These are phyloP conservation scores for Psammodynastes pulverulentus DNA, from an alignment of 2,113 vertebrate species.

Conservation along the genomic window DNA sequence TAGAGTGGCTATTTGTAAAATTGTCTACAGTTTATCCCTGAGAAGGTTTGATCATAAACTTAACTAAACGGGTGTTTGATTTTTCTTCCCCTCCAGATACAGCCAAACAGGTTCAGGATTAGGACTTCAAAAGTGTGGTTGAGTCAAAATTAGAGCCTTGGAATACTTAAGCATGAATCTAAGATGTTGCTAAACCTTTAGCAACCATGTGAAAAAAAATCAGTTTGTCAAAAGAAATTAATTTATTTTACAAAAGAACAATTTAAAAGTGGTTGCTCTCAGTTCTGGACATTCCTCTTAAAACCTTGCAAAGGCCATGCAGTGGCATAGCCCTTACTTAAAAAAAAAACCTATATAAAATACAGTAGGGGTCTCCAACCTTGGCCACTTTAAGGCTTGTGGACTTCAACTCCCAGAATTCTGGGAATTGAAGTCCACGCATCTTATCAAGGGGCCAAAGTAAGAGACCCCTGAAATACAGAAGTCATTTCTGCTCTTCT, in stretches of 20 bases:
- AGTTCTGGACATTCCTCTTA: background rate
- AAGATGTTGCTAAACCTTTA: background rate
- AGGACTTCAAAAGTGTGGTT: background rate
- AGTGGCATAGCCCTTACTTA: background rate
- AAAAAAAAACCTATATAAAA: background rate
- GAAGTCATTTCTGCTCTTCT: background rate
- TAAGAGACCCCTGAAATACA: background rate
- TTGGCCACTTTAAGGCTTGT: background rate
- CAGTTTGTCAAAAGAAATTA: background rate
- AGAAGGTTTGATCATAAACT: background rate
- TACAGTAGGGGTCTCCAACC: background rate
- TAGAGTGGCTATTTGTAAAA: background rate
- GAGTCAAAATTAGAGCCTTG: background rate
- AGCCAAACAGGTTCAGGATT: background rate
- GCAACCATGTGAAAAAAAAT: background rate
- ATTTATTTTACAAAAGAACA: constrained; percentile 28
- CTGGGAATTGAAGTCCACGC: background rate
- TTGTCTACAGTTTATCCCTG: background rate
- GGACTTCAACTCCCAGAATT: background rate
- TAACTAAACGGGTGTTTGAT: background rate
- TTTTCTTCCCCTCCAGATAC: background rate
- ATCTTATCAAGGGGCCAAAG: too few species aligned
- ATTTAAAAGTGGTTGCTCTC: background rate
- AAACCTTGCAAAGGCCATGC: background rate
- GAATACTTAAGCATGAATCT: background rate